A percentile compares a stretch with the other conserved stretches of the same genome.
These are phyloP conservation scores for Acleris cristana DNA, from an alignment of 2,888 invertebrate genomes.

Conservation along the genomic window DNA sequence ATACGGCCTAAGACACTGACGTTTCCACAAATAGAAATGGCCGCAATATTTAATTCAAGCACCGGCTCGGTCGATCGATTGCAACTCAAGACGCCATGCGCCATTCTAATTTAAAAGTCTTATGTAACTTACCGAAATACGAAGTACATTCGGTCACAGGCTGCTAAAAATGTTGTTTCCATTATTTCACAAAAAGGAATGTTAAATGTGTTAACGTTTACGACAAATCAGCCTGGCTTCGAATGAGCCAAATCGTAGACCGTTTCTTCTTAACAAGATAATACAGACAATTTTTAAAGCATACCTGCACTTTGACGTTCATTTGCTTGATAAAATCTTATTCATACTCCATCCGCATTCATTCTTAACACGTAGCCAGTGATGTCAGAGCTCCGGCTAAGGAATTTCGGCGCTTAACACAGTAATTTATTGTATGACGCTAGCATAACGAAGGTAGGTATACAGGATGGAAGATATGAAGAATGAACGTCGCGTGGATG, in stretches of 20 bases:
- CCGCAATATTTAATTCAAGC: constrained; percentile 33
- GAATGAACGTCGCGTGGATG: too few relatives aligned
- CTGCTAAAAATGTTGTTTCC: too few relatives aligned
- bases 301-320: constrained; percentile 7
- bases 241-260: not conserved
- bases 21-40: constrained; percentile 18
- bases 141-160: not conserved
- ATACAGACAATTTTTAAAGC: constrained; percentile 3
- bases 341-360: constrained; percentile 33
- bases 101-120: constrained; percentile 32
- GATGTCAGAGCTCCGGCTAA: constrained; percentile 39
- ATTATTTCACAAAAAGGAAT: too few relatives aligned
- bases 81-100: constrained; percentile 27
- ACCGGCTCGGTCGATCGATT: constrained; percentile 23
- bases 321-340: constrained; percentile 28
- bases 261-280: constrained; percentile 13
- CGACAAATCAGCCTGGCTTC: too few relatives aligned
- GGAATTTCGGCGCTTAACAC: not conserved
- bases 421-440: not conserved
- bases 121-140: constrained; percentile 28
- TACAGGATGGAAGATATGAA: too few relatives aligned
- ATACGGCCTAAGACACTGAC: not conserved
- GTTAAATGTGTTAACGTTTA: too few relatives aligned
- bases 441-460: too few relatives aligned
- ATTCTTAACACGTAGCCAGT: constrained; percentile 18